phyloP scores from a whole-genome alignment of 1,140 invertebrate species.

The Drosophila bocqueti region DNA sequence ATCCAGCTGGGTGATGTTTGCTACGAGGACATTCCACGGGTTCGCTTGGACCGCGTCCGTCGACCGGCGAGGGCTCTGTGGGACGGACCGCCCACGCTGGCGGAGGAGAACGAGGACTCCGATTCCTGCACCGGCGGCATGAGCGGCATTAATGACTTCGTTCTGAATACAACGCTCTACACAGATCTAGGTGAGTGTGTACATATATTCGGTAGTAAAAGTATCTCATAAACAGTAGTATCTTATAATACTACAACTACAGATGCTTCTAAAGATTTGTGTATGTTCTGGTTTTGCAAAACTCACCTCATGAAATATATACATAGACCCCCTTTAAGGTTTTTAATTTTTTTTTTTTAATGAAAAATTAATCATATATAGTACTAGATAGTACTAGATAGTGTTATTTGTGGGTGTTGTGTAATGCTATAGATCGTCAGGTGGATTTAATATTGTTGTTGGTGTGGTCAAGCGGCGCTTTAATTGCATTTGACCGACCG shows the following conservation, averaged over 20 bases:
- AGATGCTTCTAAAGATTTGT: not conserved
- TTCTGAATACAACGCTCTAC: slow-evolving; percentile 80
- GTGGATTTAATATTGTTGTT: slow-evolving; percentile 21
- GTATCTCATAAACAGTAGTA: no score
- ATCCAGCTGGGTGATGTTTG: slow-evolving; percentile 77
- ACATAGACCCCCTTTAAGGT: not conserved
- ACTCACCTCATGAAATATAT: not conserved
- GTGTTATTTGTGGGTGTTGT: not conserved
- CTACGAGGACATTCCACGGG: slow-evolving; percentile 82
- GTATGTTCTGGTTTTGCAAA: not conserved
- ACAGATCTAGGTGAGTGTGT: slow-evolving; percentile 80
- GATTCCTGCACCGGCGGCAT: slow-evolving; percentile 71
- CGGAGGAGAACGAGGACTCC: slow-evolving; percentile 84
- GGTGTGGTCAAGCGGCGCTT: slow-evolving; percentile 52
- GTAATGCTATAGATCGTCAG: slow-evolving; percentile 23
- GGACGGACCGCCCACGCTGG: slow-evolving; percentile 81
- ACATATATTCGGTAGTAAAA: no score
- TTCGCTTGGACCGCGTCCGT: slow-evolving; percentile 79
- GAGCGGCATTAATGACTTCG: slow-evolving; percentile 74
- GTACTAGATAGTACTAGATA: not conserved
- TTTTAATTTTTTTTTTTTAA: no score
- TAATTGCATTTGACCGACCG: slow-evolving; percentile 74
- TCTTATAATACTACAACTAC: no score
- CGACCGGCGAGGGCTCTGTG: slow-evolving; percentile 78
- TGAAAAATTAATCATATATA: not conserved